A percentile compares a stretch with the other conserved stretches of the same genome.
phyloP scores from a whole-genome alignment of 2,888 invertebrate genomes.

The Cantharis nigra region DNA sequence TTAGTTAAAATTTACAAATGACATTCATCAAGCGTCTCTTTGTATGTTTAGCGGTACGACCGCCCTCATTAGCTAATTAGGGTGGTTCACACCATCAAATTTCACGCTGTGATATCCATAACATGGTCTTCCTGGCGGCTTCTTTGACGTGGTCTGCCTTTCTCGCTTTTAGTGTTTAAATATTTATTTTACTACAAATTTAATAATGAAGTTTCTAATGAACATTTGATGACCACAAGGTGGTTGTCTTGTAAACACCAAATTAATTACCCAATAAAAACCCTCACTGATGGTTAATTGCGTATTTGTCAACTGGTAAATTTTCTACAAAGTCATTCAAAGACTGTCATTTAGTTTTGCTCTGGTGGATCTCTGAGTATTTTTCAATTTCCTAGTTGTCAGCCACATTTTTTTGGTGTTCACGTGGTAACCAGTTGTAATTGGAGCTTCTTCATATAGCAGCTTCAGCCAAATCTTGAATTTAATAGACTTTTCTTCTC shows the following conservation, averaged over 20 bases:
- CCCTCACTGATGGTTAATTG: not conserved
- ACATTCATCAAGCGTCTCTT: not conserved
- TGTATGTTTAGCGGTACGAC: not conserved
- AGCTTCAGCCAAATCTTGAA: too few species aligned
- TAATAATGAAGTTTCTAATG: not conserved
- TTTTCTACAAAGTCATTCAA: not conserved
- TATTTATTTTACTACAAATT: not conserved
- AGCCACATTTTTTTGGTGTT: not conserved
- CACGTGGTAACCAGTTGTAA: not conserved
- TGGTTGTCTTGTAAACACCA: not conserved
- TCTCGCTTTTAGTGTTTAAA: constrained; percentile 9
- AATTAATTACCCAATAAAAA: not conserved
- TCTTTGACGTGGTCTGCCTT: constrained; percentile 28
- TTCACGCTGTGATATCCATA: constrained; percentile 40
- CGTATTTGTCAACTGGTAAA: not conserved
- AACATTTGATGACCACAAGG: not conserved
- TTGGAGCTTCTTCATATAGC: too few species aligned
- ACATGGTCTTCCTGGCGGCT: constrained; percentile 33
- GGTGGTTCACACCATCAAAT: constrained; percentile 44
- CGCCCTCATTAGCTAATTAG: constrained; percentile 46
- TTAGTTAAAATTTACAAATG: not conserved
- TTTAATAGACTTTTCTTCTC: too few species aligned
- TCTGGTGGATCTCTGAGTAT: not conserved
- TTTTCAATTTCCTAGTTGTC: not conserved
- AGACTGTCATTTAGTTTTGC: not conserved